phyloP scores from a whole-genome alignment of 2,888 invertebrate genomes.

The Zaprionus lineosus region DNA sequence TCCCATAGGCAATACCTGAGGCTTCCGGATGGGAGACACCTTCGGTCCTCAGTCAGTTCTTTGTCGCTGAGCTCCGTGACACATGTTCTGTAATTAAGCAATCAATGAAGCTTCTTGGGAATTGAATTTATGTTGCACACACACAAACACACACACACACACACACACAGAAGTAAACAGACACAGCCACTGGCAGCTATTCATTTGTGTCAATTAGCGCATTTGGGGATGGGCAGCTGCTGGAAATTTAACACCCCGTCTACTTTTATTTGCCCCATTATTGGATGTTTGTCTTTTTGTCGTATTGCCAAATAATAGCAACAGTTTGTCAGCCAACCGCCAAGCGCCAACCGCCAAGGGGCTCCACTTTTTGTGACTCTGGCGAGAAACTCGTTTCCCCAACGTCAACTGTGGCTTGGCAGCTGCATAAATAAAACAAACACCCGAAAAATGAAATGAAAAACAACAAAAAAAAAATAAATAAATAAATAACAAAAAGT shows the following conservation, averaged over 20 bases:
- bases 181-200: neutral
- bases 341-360: too few relatives aligned
- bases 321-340: constrained; percentile 19
- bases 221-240: constrained; percentile 1
- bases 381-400: constrained; percentile 34
- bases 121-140: too few relatives aligned
- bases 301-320: constrained; percentile 35
- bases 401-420: constrained; percentile 35
- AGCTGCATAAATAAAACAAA: constrained; percentile 65
- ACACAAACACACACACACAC: neutral
- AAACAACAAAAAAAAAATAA: constrained; percentile 22
- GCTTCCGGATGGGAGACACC: too few relatives aligned
- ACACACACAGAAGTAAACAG: neutral
- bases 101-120: constrained; percentile 32
- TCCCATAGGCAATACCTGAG: too few relatives aligned
- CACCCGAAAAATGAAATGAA: too few relatives aligned
- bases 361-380: too few relatives aligned
- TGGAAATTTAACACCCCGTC: constrained; percentile 48
- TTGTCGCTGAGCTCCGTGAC: constrained; percentile 18
- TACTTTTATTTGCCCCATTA: constrained; percentile 41
- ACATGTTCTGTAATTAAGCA: constrained; percentile 36
- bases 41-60: too few relatives aligned
- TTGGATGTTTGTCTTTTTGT: constrained; percentile 40
- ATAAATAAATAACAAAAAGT: constrained; percentile 24
- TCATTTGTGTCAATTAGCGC: constrained; percentile 42